Base-by-base conservation (phyloP, 2,113 vertebrate species). In the Thryonomys swinderianus region DNA sequence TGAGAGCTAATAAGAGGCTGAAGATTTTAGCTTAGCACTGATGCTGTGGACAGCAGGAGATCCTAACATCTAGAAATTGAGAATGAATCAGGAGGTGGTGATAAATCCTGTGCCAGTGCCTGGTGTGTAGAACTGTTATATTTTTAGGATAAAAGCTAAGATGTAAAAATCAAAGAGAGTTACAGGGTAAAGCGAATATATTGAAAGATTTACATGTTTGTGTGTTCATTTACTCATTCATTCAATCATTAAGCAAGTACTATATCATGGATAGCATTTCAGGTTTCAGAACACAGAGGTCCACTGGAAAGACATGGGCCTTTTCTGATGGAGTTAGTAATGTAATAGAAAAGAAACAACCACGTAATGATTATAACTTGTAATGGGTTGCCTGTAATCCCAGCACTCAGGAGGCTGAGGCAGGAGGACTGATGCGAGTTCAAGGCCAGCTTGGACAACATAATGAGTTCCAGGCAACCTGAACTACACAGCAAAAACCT, bases 31-130 rank as follows among this genome's bases (percentile, higher is more conserved):
- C 96, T 96, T 94, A 96, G 96, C 95, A 74, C 94, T 30, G 95
- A 86, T 87, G 94, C 93, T 93, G 96, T 42, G 88, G 96, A 90
- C 95, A 92, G 95, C 96, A 96, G 96, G 96, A 88, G 86, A 88
- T 78, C 82, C 82, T 95, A 93, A 93, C 92, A 94, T 97, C 95
- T 95, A 96, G 96, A 98, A 95, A 97, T 67, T 95, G 96, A 97
- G 96, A 96, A 95, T 89, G 88, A 96, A 89, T 96, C 94, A 91
- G 94, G 81, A 69, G 85, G 94, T 93, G 94, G 95, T 94, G 96
- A 96, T 94, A 96, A 95, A 96, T 95, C 96, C 80, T 95, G 85
- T 89, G 95, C 83, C 61, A 88, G 88, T 91, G 88, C 90, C 95
- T 96, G 74, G 92, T 80, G 92, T 92, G 90, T 88, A 79, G 95